These are phyloP conservation scores for Cherax destructor DNA, from an alignment of 1,140 invertebrate genomes.

Conservation along the genomic window DNA sequence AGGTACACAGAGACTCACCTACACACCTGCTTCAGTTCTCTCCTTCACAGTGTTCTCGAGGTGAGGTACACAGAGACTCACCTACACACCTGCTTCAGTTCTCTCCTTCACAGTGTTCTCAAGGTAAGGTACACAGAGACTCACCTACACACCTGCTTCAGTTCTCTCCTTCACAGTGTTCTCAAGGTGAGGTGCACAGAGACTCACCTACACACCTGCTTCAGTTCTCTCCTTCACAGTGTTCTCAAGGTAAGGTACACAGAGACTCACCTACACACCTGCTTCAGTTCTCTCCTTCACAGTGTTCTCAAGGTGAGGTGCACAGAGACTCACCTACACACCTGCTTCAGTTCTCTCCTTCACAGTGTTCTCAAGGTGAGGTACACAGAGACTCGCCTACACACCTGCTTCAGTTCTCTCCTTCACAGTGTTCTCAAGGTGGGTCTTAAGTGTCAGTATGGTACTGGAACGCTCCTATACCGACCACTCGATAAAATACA, in stretches of 20 bases:
- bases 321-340: slow-evolving; percentile 76
- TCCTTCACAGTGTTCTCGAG: slow-evolving; percentile 79
- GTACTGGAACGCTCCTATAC: no score
- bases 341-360: slow-evolving; percentile 77
- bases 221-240: slow-evolving; percentile 78
- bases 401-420: slow-evolving; percentile 77
- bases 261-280: slow-evolving; percentile 76
- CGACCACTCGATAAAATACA: no score
- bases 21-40: slow-evolving; percentile 77
- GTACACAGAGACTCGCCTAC: slow-evolving; percentile 75
- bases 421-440: slow-evolving; percentile 75
- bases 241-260: no score
- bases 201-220: slow-evolving; percentile 76
- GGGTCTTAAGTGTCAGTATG: no score
- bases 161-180: slow-evolving; percentile 78
- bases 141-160: slow-evolving; percentile 77
- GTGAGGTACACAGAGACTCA: slow-evolving; percentile 75
- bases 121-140: slow-evolving; percentile 76
- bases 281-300: slow-evolving; percentile 78
- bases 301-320: slow-evolving; percentile 75
- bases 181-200: slow-evolving; percentile 76
- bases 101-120: slow-evolving; percentile 78
- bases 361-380: slow-evolving; percentile 78
- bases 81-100: slow-evolving; percentile 77
- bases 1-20: slow-evolving; percentile 76